Evolutionary conservation across 23 tunicate genomes (phyloP).

Genomic region (Halocynthia roretzi): DNA sequence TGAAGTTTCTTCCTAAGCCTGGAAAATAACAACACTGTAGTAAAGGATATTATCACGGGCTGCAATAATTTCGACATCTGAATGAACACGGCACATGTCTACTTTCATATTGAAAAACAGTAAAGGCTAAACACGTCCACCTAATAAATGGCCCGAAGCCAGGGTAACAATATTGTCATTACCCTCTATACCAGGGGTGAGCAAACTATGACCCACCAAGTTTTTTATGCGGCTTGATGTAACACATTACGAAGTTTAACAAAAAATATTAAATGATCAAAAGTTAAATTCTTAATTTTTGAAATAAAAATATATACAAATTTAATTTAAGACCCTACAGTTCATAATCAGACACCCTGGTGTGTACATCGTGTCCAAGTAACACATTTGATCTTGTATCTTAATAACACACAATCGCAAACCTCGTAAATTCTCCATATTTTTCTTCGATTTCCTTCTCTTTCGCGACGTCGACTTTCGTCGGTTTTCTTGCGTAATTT

Average conservation of each 20-base stretch:
- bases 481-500: slow-evolving; percentile 45
- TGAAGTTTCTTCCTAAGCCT: background rate
- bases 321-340: background rate
- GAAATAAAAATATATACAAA: background rate
- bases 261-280: background rate
- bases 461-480: slow-evolving; percentile 33
- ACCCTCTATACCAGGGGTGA: too few relatives aligned
- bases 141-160: too few relatives aligned
- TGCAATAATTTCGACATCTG: too few relatives aligned
- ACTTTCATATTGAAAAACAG: too few relatives aligned
- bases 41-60: background rate
- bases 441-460: slow-evolving; percentile 18
- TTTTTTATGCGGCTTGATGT: too few relatives aligned
- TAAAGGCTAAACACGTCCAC: too few relatives aligned
- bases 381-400: too few relatives aligned
- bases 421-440: slow-evolving; percentile 50
- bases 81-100: too few relatives aligned
- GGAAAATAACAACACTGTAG: background rate
- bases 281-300: background rate
- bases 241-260: background rate
- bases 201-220: too few relatives aligned
- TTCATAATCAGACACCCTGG: too few relatives aligned
- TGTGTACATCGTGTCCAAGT: too few relatives aligned
- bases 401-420: background rate
- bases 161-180: too few relatives aligned